These are phyloP conservation scores for Myioborus melanocephalus DNA, from an alignment of 2,797 vertebrate species.

Conservation along the genomic window DNA sequence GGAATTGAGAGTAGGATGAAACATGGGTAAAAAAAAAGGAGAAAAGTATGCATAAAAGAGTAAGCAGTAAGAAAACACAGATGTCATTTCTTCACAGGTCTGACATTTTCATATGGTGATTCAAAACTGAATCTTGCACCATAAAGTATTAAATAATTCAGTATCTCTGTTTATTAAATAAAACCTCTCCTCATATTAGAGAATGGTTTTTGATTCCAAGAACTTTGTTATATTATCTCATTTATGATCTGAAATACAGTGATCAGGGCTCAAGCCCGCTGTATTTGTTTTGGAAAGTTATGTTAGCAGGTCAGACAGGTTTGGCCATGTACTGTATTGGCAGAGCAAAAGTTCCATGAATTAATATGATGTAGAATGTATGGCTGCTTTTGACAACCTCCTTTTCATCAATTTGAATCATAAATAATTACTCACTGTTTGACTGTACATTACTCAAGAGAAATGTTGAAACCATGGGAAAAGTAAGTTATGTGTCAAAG, in stretches of 20 bases:
- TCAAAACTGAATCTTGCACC: background rate
- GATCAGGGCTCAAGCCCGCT: background rate
- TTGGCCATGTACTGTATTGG: background rate
- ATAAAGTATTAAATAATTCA: background rate
- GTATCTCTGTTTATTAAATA: background rate
- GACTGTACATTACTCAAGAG: background rate
- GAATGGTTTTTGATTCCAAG: background rate
- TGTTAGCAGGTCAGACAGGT: background rate
- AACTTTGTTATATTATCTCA: background rate
- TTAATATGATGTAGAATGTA: background rate
- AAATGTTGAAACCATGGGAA: background rate
- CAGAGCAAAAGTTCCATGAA: background rate
- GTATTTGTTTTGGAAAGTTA: background rate
- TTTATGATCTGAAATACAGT: background rate
- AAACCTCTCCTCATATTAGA: background rate
- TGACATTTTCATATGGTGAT: background rate
- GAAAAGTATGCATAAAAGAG: background rate
- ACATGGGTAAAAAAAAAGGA: background rate
- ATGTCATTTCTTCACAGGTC: background rate
- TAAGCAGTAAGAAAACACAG: background rate
- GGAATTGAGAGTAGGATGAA: background rate
- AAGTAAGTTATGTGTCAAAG: background rate
- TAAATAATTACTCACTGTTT: background rate
- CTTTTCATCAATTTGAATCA: background rate
- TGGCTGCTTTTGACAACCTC: background rate